A percentile compares a stretch with the other conserved stretches of the same genome.
These are phyloP conservation scores for Thymelicus lineola DNA, from an alignment of 2,888 invertebrate species.

Conservation along the genomic window DNA sequence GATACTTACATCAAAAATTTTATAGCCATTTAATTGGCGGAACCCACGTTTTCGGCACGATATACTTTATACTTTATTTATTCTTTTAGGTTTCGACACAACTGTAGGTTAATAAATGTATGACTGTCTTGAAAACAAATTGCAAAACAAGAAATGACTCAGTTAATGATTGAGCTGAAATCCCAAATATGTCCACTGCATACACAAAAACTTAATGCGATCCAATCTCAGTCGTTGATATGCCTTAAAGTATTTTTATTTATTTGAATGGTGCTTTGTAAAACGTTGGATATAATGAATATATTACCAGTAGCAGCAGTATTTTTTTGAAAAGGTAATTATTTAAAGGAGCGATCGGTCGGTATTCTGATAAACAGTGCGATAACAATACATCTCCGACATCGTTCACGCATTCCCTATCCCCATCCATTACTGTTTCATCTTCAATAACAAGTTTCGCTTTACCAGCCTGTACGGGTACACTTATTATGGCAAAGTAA, in stretches of 20 bases:
- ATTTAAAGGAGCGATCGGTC: conserved; percentile 81
- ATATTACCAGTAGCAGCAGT: conserved; percentile 81
- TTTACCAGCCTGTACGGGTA: conserved; percentile 59
- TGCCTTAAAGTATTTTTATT: conserved; percentile 77
- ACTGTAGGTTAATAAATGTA: conserved; percentile 22
- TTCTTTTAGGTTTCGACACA: conserved; percentile 24
- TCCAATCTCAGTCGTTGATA: conserved; percentile 60
- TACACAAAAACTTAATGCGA: conserved; percentile 55
- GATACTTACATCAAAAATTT: conserved; percentile 37
- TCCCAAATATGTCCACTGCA: conserved; percentile 64
- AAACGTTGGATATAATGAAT: conserved; percentile 82
- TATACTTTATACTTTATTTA: conserved; percentile 29
- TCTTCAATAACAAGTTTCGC: conserved; percentile 82
- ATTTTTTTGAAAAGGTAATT: conserved; percentile 81
- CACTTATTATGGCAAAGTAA: conserved; percentile 49
- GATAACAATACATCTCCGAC: conserved; percentile 84
- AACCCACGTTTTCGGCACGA: conserved; percentile 39
- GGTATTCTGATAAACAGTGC: conserved; percentile 80
- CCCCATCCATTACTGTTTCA: conserved; percentile 84
- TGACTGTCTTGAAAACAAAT: conserved; percentile 57
- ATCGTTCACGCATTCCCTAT: conserved; percentile 83
- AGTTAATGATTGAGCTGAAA: conserved; percentile 57
- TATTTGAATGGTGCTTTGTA: conserved; percentile 78
- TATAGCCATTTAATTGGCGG: conserved; percentile 36
- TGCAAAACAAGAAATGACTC: conserved; percentile 59